Evolutionary conservation across 2,797 vertebrate genomes (phyloP), one percentile per base, ranked within the genome.

Genomic region (Xenopus petersii): DNA sequence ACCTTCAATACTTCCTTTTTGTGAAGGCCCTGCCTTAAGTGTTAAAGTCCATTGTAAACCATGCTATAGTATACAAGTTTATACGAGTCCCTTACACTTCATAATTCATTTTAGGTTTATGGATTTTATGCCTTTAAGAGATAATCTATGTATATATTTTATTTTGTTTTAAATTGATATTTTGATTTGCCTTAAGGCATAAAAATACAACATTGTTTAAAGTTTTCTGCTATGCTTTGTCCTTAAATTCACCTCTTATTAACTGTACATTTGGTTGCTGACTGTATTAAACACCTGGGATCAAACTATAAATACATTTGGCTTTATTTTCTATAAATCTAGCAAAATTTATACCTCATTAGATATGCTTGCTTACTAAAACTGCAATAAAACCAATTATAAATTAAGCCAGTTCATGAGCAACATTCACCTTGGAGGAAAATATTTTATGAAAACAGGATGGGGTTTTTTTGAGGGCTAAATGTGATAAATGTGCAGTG

Each of bases 371-470:
- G 42, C 66, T 78, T 73, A 68, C 75, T 51, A 65, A 69, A 73
- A 78, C 58, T 49, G 71, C 60, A 78, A 56, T 73, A 78, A 73
- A 78, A 69, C 49, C 75, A 59, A 73, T 69, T 73, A 73, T 47
- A 63, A 69, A 78, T 78, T 69, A 73, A 73, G 75, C 70, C 71
- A 69, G 70, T 78, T 78, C 75, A 78, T 78, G 70, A 73, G 67
- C 69, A 78, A 42, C 60, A 64, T 73, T 73, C 48, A 64, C 70
- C 75, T 69, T 62, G 42, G 56, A 73, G 75, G 75, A 60, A 73
- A 71, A 78, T 64, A 49, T 64, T 59, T 55, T 26, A 56, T 61
- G 54, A 68, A 73, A 51, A 69, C n/a, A 30, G 63, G 17, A 58
- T 49, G 33, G 26, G 46, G 63, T 61, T 58, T 21, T 12, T 36